Conservation (phyloP, 2,797 vertebrate species). For the Poecilia picta region DNA sequence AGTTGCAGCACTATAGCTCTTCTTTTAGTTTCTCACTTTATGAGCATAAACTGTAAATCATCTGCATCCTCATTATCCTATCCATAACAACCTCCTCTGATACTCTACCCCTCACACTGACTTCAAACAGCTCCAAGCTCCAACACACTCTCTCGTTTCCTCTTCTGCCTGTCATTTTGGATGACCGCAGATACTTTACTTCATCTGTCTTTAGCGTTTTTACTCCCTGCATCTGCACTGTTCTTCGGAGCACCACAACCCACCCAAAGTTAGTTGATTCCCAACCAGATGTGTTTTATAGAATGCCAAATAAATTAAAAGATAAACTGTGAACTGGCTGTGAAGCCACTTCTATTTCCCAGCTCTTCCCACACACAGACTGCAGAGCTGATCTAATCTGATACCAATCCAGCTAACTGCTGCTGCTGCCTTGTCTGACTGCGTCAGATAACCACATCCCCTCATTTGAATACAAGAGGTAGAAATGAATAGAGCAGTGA, state of each 20-base stretch:
- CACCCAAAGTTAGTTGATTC: background rate
- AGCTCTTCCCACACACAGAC: background rate
- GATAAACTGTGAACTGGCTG: background rate
- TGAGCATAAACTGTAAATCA: background rate
- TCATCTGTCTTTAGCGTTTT: background rate
- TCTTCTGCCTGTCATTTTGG: background rate
- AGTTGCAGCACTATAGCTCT: background rate
- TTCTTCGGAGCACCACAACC: background rate
- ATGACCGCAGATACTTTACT: background rate
- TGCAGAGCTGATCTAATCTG: conserved; percentile 6
- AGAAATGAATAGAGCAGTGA: background rate
- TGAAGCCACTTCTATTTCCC: background rate
- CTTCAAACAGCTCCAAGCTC: background rate
- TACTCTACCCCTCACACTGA: background rate
- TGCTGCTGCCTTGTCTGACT: conserved; percentile 4
- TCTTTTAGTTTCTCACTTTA: background rate
- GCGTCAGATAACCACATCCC: conserved; percentile 2
- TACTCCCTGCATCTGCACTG: background rate
- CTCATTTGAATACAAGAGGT: conserved; percentile 14
- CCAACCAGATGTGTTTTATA: background rate
- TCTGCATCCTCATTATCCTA: background rate
- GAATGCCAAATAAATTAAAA: background rate
- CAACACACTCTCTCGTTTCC: background rate
- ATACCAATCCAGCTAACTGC: conserved; percentile 3
- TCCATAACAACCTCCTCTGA: background rate